A percentile compares a stretch with the other conserved stretches of the same genome.
Conservation (phyloP, 2,888 invertebrate genomes). For the Nomada fabriciana region DNA sequence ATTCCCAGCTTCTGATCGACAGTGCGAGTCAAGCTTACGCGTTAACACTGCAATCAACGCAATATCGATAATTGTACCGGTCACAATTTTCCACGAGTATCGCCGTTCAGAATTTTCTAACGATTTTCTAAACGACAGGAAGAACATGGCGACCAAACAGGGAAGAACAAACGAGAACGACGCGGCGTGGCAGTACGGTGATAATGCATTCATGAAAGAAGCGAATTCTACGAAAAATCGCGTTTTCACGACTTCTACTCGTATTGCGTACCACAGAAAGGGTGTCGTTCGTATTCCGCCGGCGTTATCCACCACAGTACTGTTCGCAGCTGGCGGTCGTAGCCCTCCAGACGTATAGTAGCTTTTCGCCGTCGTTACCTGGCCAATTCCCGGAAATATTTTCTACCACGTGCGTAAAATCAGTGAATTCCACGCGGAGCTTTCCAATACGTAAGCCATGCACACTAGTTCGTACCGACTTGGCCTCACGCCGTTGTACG, state of each 20-base stretch:
- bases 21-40: no score
- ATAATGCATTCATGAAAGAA: conserved; percentile 80
- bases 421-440: conserved; percentile 69
- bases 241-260: conserved; percentile 67
- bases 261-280: conserved; percentile 46
- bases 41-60: neutral
- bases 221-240: conserved; percentile 74
- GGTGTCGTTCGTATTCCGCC: conserved; percentile 72
- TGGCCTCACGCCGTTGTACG: conserved; percentile 15
- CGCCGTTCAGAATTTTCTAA: neutral
- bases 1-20: neutral
- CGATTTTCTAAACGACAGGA: neutral
- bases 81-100: conserved; percentile 3
- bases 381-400: conserved; percentile 70
- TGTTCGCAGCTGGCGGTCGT: conserved; percentile 8
- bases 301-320: conserved; percentile 32
- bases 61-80: neutral
- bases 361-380: conserved; percentile 55
- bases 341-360: conserved; percentile 9
- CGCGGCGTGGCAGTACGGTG: conserved; percentile 45
- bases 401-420: conserved; percentile 71
- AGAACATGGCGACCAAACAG: neutral
- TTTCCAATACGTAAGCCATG: conserved; percentile 72
- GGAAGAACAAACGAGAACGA: conserved; percentile 58
- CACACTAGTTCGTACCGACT: conserved; percentile 8